Evolutionary conservation across 2,888 invertebrate genomes (phyloP), one percentile per base, ranked within the genome.

Genomic region (Stenodema calcarata): DNA sequence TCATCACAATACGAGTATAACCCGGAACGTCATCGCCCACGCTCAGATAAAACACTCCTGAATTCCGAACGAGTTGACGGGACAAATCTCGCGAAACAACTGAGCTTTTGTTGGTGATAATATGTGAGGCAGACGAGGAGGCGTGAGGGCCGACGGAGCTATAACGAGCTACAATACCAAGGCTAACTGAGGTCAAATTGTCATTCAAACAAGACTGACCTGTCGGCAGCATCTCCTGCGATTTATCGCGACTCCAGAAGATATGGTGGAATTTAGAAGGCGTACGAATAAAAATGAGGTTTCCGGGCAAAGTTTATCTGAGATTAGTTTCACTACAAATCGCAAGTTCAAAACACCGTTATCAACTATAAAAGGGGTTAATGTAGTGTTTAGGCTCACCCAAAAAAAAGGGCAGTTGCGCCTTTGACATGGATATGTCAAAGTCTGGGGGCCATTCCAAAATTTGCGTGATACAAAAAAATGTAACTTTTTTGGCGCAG

Each of bases 111-210:
- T 4, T 27, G 11, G 23, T 23, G 27, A 23, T 7, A 62, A 27
- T 18, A 62, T 50, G 62, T 23, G 62, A 62, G 9, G 50, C 62
- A 62, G 62, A 62, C 62, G 3, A 11, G 62, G 62, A 62, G 62
- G 62, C 62, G 62, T 47, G 23, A 6, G 27, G 62, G 27, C 23
- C 62, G 16, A 35, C 4, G 73, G 35, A 30, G 12, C 35, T 7
- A 73, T 18, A 30, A 73, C n/a, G 73, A 69, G 73, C 28, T 18
- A 14, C 3, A 16, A 35, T 35, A 18, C 30, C 73, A 73, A 78
- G 78, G 78, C 47, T 44, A 78, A 78, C 78, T 78, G 44, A 78
- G 78, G 78, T 78, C 78, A 78, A 78, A 11, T 23, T 11, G 62
- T 62, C 62, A 23, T 4, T 62, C 62, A 62, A 23, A 62, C 23